Evolutionary conservation across 1,140 invertebrate species (phyloP), one percentile per base, ranked within the genome.

Genomic region (Psix sp.): DNA sequence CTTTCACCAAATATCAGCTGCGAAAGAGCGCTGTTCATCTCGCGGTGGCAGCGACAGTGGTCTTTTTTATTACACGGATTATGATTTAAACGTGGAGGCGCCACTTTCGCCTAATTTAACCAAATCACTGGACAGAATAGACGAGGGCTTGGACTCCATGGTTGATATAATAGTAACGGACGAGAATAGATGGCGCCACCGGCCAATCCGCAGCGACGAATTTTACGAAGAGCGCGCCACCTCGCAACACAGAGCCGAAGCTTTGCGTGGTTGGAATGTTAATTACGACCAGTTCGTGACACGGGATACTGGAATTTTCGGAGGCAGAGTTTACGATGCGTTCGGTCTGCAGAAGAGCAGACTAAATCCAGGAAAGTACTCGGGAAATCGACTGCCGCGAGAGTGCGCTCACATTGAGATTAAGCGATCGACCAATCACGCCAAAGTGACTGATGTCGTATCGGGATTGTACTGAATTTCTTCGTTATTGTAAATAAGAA

Each of bases 71-170:
- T 70, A 79, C 5, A 84, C 82, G 0, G 80, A 82, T 14, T 84
- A 77, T 36, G 80, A 83, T 40, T 43, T 85, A 17, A 78, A 82
- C 17, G 21, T 74, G 39, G 70, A 79, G 13, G 60, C 62, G 3
- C 70, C 80, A 11, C 73, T 77, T 17, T 78, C 80, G 13, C 72
- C 77, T 0, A 78, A 46, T 29, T 86, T 92, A 40, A 92, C 92
- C 1, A 94, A 94, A 84, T 94, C 93, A 54, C 82, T 94, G 20
- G 93, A 95, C 59, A 89, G 92, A 42, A 91, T 94, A 3, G 93
- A 93, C 72, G 93, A 94, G 73, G 91, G 92, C 6, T 79, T 93
- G 0, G 92, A 94, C 60, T 89, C 91, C 0, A 90, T 93, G 87
- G 89, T 93, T 0, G 90, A 93, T 75, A 92, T 93, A 13, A 90